Evolutionary conservation across 2,888 invertebrate genomes (phyloP), one percentile per base, ranked within the genome.

Genomic region (Dexiosoma caninum): DNA sequence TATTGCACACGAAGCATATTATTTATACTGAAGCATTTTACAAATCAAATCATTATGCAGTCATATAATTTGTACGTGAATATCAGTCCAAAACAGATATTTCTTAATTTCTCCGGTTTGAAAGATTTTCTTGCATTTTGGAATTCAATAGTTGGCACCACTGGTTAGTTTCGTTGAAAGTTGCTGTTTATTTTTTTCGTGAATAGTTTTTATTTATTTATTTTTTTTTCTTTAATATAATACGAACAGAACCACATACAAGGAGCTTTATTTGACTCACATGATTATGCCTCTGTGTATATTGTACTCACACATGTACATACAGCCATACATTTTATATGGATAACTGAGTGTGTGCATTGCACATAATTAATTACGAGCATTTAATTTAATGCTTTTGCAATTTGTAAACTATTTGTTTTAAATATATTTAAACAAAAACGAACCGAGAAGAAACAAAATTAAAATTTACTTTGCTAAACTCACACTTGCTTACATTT

Each of bases 341-440:
- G 27, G 27, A 27, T 27, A 27, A 5, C 6, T 27, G 4, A 27
- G 14, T 57, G 35, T 80, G 51, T 78, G 35, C 70, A 55, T 70
- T 82, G 35, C 67, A 57, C 49, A 78, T 78, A 82, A 78, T 82
- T 78, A 82, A 82, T 82, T 82, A 69, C 75, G 67, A 76, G 60
- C 77, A 77, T 77, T 81, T 77, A 77, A 81, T 77, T 72, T 77
- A 81, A 81, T 81, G 77, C 77, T 74, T 81, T 77, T 74, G 77
- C 77, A 77, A 77, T 81, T 77, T 81, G 81, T 74, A 74, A 77
- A 74, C 77, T 69, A 77, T 81, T 81, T 81, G 77, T 74, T 81
- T 71, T 69, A 77, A 76, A 57, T 72, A 67, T 53, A 70, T 32
- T 42, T 23, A 14, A 59, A 64, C 21, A 46, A 40, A 40, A 46